phyloP scores from a whole-genome alignment of 2,797 vertebrate genomes.

The Scarus forsteni region DNA sequence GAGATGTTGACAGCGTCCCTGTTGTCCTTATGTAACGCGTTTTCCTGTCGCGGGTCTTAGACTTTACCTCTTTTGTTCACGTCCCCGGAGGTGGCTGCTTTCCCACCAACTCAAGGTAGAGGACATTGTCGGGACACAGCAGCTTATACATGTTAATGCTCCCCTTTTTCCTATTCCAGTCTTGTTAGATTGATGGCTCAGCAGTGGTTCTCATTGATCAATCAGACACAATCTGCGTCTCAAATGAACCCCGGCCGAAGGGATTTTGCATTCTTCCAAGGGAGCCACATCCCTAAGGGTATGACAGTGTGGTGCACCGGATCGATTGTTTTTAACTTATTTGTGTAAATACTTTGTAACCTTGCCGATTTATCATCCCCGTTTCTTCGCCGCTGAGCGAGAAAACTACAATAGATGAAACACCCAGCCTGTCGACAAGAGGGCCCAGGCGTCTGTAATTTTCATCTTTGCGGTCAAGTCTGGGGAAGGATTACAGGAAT shows the following conservation, averaged over 20 bases:
- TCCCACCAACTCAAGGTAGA: slow-evolving; percentile 76
- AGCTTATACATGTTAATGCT: slow-evolving; percentile 85
- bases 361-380: slow-evolving; percentile 77
- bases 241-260: slow-evolving; percentile 77
- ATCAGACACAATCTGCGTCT: slow-evolving; percentile 86
- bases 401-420: slow-evolving; percentile 57
- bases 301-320: slow-evolving; percentile 67
- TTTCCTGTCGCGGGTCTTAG: slow-evolving; percentile 60
- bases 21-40: slow-evolving; percentile 62
- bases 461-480: slow-evolving; percentile 65
- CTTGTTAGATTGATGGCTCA: slow-evolving; percentile 84
- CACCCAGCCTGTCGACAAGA: slow-evolving; percentile 14
- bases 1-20: slow-evolving; percentile 59
- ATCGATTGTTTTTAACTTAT: slow-evolving; percentile 83
- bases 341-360: slow-evolving; percentile 85
- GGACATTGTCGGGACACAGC: slow-evolving; percentile 78
- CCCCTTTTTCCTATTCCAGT: slow-evolving; percentile 73
- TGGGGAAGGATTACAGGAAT: slow-evolving; percentile 67
- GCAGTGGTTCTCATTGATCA: slow-evolving; percentile 85
- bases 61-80: slow-evolving; percentile 61
- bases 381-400: slow-evolving; percentile 40
- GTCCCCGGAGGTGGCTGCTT: slow-evolving; percentile 72
- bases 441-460: slow-evolving; percentile 40
- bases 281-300: slow-evolving; percentile 75
- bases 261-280: slow-evolving; percentile 82